Evolutionary conservation across 2,113 vertebrate genomes (phyloP), one percentile per base, ranked within the genome.

Genomic region (Ophiodon elongatus): DNA sequence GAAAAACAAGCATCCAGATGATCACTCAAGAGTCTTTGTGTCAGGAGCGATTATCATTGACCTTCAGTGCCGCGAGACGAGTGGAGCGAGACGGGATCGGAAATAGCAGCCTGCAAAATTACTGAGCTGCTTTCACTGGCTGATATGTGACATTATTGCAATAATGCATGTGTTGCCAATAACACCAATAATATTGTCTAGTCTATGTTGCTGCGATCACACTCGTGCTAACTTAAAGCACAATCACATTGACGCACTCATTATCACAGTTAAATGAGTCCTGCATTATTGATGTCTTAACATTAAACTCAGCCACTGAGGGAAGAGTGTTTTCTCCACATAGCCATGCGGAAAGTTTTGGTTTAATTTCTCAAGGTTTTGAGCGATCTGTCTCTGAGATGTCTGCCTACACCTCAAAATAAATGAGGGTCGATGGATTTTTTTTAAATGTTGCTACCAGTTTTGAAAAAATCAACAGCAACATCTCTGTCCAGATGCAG

Each of bases 1-100:
- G 77, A 84, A 83, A 77, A 77, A 90, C 72, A 89, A 88, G 80
- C 81, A 76, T 13, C 25, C 50, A 65, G 76, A 91, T 88, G 74
- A 91, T 86, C 84, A 89, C 87, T 90, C 80, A 79, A 73, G 79
- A 87, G 87, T 87, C 79, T 85, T 82, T 85, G 88, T 83, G 78
- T 87, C 88, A 82, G 82, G 41, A 86, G 54, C 35, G 50, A 92
- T 91, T 89, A 90, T 83, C 84, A 73, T 67, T 89, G 89, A 93
- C 93, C 92, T 92, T 94, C 88, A 89, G 41, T 1, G 67, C 37
- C 15, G 76, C 8, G 19, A 85, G 81, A 62, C 31, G 78, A 87
- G 76, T 29, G 33, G 31, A 80, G 70, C 17, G 47, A 82, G 82
- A 66, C 69, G n/a, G 50, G 21, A 73, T 52, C 27, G 14, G 37